Evolutionary conservation across 2,888 invertebrate species (phyloP).

Genomic region (Eupithecia abbreviata): DNA sequence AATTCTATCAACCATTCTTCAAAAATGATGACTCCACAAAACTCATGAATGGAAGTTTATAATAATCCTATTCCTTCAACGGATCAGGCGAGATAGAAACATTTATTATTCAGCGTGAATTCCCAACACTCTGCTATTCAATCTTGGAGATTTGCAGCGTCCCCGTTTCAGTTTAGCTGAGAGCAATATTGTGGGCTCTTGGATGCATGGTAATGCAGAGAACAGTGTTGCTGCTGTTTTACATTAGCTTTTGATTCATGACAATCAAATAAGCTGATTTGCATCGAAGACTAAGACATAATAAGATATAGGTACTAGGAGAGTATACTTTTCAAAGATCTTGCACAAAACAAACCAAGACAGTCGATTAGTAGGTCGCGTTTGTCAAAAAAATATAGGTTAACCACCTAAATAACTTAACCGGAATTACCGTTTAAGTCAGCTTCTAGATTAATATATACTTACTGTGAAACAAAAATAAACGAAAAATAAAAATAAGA

Average conservation of each 20-base stretch:
- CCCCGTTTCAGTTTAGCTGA: conserved; percentile 3
- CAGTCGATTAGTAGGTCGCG: neutral
- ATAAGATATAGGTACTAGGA: neutral
- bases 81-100: conserved; percentile 10
- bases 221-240: neutral
- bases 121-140: conserved; percentile 23
- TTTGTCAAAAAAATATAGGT: neutral
- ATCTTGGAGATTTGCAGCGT: conserved; percentile 27
- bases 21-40: neutral
- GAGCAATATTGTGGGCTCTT: neutral
- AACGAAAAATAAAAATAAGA: too few species aligned
- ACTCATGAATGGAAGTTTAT: conserved; percentile 6
- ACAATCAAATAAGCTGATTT: neutral
- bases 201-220: neutral
- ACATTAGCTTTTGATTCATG: neutral
- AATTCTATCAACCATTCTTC: neutral
- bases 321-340: too few species aligned
- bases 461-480: too few species aligned
- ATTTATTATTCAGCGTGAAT: conserved; percentile 25
- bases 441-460: too few species aligned
- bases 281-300: neutral
- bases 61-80: conserved; percentile 8
- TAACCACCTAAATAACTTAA: too few species aligned
- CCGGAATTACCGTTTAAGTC: too few species aligned
- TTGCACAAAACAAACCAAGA: neutral